phyloP scores from a whole-genome alignment of 2,797 vertebrate species.

The Sebastes dallii region DNA sequence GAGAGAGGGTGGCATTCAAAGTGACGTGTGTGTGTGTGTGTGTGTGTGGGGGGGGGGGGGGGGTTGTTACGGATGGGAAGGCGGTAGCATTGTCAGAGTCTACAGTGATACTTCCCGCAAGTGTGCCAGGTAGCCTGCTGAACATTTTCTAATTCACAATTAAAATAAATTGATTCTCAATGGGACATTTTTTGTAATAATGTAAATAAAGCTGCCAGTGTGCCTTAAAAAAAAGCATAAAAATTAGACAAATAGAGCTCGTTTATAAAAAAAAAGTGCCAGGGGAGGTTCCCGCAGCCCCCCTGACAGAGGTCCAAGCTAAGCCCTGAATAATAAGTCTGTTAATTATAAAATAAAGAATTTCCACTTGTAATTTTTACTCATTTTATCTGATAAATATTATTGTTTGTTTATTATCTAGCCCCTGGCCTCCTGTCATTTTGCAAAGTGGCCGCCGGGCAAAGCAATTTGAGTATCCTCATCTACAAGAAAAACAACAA shows the following conservation, averaged over 20 bases:
- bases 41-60: not conserved
- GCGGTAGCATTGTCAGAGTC: not conserved
- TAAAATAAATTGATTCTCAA: not conserved
- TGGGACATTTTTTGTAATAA: not conserved
- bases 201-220: not conserved
- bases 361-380: not conserved
- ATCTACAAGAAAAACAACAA: constrained; percentile 14
- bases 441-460: not conserved
- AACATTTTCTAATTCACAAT: not conserved
- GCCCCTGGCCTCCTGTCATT: not conserved
- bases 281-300: not conserved
- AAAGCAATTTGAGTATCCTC: not conserved
- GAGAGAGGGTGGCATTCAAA: not conserved
- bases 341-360: not conserved
- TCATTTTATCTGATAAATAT: not conserved
- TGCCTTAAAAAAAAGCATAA: not conserved
- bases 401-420: not conserved
- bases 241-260: not conserved
- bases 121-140: not conserved
- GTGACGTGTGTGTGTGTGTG: not conserved
- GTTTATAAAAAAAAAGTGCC: not conserved
- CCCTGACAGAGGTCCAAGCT: too few species aligned
- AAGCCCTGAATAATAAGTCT: not conserved
- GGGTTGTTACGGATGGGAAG: not conserved
- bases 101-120: too few species aligned